Base-by-base conservation (phyloP, 2,113 vertebrate genomes). In the Puma concolor region DNA sequence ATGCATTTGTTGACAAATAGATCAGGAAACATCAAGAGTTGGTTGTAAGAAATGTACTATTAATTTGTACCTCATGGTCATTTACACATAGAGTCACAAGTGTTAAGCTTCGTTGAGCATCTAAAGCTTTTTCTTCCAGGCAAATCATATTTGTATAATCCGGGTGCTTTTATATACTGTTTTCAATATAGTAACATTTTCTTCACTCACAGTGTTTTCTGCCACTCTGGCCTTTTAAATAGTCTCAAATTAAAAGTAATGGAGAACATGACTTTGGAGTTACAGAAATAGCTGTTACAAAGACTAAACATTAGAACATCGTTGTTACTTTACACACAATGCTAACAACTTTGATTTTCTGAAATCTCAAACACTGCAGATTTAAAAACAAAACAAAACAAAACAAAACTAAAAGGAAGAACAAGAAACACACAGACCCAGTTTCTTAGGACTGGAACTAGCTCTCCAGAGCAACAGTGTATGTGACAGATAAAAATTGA, bases 241-340 rank as follows among this genome's bases (percentile, higher is more conserved):
- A 84, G 10, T 57, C 27, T 94, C 67, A 41, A 94, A 95, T 87
- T 95, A 84, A 88, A 83, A 74, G 48, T 50, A 96, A 80, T 21
- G 41, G 23, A 57, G 13, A 85, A 92, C 94, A 80, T 87, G 60
- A 76, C 52, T 93, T 52, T 7, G 50, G 27, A 10, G 4, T 79
- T 95, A 50, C 16, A 83, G n/a, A 90, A 85, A 93, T n/a, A n/a
- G 7, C 77, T 83, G 15, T 80, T 89, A 67, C 2, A 8, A 79
- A 17, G 44, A 87, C 60, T 69, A 90, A 87, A 77, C 17, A 83
- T 74, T 84, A 95, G 25, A 94, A 74, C 10, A 25, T 48, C 52
- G 15, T 74, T 97, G 31, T 89, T 80, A 36, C 74, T 90, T 88
- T 57, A 9, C 33, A 85, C 54, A 76, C 21, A 69, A 38, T 81